Base-by-base conservation (phyloP, 2,113 vertebrate genomes). In the Cryptotis parvus region DNA sequence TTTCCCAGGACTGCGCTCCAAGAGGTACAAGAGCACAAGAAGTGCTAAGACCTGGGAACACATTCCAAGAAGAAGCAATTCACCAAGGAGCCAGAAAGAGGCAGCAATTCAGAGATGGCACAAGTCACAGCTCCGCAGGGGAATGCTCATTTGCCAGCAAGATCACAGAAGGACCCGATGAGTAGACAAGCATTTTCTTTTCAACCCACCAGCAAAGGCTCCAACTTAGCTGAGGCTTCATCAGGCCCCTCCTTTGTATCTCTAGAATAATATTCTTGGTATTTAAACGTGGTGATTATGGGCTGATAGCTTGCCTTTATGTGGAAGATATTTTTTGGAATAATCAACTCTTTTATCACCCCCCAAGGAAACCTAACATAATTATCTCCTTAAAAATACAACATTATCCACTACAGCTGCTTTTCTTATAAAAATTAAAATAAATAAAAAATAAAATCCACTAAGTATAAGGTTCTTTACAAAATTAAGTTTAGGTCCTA, bases 111-210 rank as follows among this genome's bases (percentile, higher is more conserved):
- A 99, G 98, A 94, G 98, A 99, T 1, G 98, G 98, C 92, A 98
- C 98, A 81, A 98, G 98, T 43, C 98, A 97, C 95, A 98, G 98
- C 92, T 99, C 99, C 29, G 92, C 97, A 20, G 98, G 98, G 76
- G 98, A 97, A 58, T 98, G 97, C 65, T 99, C 98, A 5, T 95
- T 98, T 33, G 97, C 98, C 95, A 99, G 98, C 76, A 99, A 97
- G 81, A 96, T 98, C 93, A 99, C 98, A 0, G 98, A 99, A 78
- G 98, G 98, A 91, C 99, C 98, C 89, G 95, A 98, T 99, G 92
- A 97, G 97, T 97, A 95, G 31, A 77, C 5, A 14, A 45, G 3
- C 4, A 27, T 33, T 3, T 87, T 76, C 6, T 78, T 45, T 86
- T 83, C 35, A 74, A 77, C 83, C 49, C 63, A 26, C 39, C 29